Evolutionary conservation across 2,797 vertebrate genomes (phyloP).

Genomic region (Aulostomus chinensis): DNA sequence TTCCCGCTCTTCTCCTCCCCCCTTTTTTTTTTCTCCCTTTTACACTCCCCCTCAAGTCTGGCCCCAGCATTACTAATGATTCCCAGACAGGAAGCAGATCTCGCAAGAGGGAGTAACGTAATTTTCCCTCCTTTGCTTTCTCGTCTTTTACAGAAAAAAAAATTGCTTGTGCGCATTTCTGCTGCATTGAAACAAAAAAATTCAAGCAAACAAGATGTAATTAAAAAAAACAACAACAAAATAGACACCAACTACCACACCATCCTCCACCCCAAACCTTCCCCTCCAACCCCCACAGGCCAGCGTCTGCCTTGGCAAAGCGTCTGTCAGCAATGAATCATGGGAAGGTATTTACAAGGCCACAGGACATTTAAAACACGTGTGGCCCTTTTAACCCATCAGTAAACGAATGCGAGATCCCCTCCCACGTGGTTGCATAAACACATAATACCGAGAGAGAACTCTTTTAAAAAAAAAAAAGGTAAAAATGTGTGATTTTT

Average conservation of each 20-base stretch:
- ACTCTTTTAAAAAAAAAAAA: not conserved
- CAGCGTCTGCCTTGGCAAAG: slow-evolving; percentile 45
- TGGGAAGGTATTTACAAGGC: slow-evolving; percentile 75
- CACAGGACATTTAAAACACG: slow-evolving; percentile 72
- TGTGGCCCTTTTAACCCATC: slow-evolving; percentile 62
- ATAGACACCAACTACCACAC: slow-evolving; percentile 10
- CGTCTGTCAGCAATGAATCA: slow-evolving; percentile 70
- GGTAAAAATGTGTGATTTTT: not conserved
- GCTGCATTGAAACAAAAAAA: not conserved
- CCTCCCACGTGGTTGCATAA: slow-evolving; percentile 25
- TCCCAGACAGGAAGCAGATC: slow-evolving; percentile 71
- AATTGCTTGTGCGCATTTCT: not conserved
- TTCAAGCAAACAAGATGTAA: too few relatives aligned
- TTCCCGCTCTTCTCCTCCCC: slow-evolving; percentile 1
- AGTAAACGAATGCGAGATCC: slow-evolving; percentile 21
- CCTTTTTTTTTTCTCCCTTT: slow-evolving; percentile 8
- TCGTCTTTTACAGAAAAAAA: not conserved
- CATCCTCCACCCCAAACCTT: slow-evolving; percentile 10
- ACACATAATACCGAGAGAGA: slow-evolving; percentile 24
- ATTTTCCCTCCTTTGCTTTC: slow-evolving; percentile 42
- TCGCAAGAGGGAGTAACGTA: slow-evolving; percentile 40
- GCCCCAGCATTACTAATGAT: slow-evolving; percentile 67
- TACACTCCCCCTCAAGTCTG: slow-evolving; percentile 33
- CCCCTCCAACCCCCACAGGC: slow-evolving; percentile 12
- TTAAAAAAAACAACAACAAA: slow-evolving; percentile 14